These are phyloP conservation scores for Intellagama lesueurii DNA, from an alignment of 2,797 vertebrate species.

Conservation along the genomic window DNA sequence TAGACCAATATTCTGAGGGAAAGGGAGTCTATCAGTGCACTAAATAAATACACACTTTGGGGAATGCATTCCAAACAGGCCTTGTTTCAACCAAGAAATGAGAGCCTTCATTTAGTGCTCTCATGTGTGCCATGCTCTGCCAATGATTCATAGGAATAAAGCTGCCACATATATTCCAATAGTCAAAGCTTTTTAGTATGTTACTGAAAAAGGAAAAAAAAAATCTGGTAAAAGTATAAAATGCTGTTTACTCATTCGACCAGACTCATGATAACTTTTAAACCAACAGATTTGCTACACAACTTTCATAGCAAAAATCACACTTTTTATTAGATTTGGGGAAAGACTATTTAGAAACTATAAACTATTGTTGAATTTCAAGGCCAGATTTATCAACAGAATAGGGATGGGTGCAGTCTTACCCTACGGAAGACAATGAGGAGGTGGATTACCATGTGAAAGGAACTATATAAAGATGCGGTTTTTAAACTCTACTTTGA, in stretches of 20 bases:
- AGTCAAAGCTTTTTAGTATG: conserved; percentile 12
- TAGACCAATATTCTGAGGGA: not conserved
- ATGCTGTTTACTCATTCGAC: conserved; percentile 50
- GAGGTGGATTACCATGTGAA: not conserved
- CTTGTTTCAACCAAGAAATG: conserved; percentile 58
- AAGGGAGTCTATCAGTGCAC: not conserved
- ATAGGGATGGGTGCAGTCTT: conserved; percentile 74
- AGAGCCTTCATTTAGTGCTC: conserved; percentile 4
- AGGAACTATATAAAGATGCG: not conserved
- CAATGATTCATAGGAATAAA: conserved; percentile 60
- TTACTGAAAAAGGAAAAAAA: not conserved
- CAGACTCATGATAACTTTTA: conserved; percentile 25
- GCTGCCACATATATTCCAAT: conserved; percentile 57
- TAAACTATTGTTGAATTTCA: conserved; percentile 68
- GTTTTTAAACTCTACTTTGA: not conserved
- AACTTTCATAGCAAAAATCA: conserved; percentile 48
- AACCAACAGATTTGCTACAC: conserved; percentile 54
- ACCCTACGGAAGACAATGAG: conserved; percentile 65
- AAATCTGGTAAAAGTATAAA: conserved; percentile 39
- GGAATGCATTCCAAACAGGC: not conserved
- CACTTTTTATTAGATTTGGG: conserved; percentile 49
- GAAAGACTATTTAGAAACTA: conserved; percentile 70
- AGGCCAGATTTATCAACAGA: conserved; percentile 59
- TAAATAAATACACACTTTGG: conserved; percentile 22
- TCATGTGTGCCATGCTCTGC: conserved; percentile 39